These are phyloP conservation scores for Drosophila pandora DNA, from an alignment of 1,140 invertebrate species.

Conservation along the genomic window DNA sequence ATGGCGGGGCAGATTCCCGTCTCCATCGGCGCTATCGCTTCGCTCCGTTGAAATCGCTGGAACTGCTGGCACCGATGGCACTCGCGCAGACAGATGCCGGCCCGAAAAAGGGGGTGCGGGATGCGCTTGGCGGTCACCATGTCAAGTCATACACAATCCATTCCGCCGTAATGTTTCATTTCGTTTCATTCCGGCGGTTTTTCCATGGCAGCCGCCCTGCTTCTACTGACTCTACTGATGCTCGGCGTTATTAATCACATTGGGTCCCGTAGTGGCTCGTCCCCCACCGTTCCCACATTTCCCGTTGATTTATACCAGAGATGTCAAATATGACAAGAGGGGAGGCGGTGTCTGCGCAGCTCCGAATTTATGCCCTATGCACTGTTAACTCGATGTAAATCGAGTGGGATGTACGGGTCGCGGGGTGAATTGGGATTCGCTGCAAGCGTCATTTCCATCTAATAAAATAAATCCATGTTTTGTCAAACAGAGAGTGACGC, in stretches of 20 bases:
- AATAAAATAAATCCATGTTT: slow-evolving; percentile 67
- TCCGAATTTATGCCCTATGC: slow-evolving; percentile 70
- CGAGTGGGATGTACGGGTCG: slow-evolving; percentile 37
- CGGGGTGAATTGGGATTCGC: slow-evolving; percentile 17
- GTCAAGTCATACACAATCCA: slow-evolving; percentile 74
- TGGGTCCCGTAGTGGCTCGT: slow-evolving; percentile 22
- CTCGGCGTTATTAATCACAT: slow-evolving; percentile 76
- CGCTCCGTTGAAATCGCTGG: slow-evolving; percentile 39
- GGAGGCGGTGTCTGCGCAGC: neutral
- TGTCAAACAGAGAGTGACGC: slow-evolving; percentile 47
- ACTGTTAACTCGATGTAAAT: slow-evolving; percentile 65
- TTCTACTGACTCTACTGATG: slow-evolving; percentile 6
- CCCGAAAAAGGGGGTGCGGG: slow-evolving; percentile 24
- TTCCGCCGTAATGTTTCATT: slow-evolving; percentile 79
- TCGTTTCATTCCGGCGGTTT: slow-evolving; percentile 56
- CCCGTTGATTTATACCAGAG: slow-evolving; percentile 69
- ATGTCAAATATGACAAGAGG: slow-evolving; percentile 77
- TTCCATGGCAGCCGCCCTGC: slow-evolving; percentile 12
- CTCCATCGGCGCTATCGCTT: slow-evolving; percentile 55
- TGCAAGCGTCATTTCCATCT: slow-evolving; percentile 39
- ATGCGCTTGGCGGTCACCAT: slow-evolving; percentile 66
- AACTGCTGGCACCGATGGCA: slow-evolving; percentile 16
- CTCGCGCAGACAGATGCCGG: slow-evolving; percentile 26
- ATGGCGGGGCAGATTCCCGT: slow-evolving; percentile 36
- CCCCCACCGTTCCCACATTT: slow-evolving; percentile 40